Percentiles rank a stretch among this genome's conserved stretches.
These are phyloP conservation scores for Epinephelus cyanopodus DNA, from an alignment of 2,113 vertebrate species.

Conservation along the genomic window DNA sequence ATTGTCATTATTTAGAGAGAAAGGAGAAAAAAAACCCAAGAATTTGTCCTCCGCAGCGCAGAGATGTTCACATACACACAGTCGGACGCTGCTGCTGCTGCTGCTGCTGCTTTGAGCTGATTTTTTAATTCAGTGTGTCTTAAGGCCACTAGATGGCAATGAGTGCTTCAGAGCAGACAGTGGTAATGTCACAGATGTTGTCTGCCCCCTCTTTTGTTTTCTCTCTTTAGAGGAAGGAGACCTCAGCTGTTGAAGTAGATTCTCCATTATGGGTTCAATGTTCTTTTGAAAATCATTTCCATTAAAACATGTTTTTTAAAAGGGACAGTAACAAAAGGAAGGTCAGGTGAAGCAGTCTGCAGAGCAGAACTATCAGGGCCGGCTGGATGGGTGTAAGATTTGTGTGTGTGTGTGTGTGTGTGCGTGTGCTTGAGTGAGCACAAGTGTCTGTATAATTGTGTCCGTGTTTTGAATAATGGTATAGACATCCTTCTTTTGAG, in stretches of 20 bases:
- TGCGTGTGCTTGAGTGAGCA: slow-evolving; percentile 37
- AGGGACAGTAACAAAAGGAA: slow-evolving; percentile 86
- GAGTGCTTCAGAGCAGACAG: slow-evolving; percentile 47
- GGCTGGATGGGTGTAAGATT: slow-evolving; percentile 69
- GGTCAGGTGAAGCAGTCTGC: slow-evolving; percentile 85
- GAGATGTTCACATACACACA: slow-evolving; percentile 6
- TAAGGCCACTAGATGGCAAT: slow-evolving; percentile 80
- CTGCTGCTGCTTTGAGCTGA: slow-evolving; percentile 10
- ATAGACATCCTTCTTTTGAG: slow-evolving; percentile 72
- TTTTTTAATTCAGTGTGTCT: slow-evolving; percentile 32
- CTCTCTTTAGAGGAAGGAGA: slow-evolving; percentile 83
- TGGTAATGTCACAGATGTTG: slow-evolving; percentile 86
- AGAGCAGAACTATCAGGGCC: slow-evolving; percentile 78
- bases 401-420: slow-evolving; percentile 31
- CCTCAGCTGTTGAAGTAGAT: slow-evolving; percentile 89
- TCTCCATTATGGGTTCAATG: slow-evolving; percentile 89
- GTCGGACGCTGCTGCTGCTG: slow-evolving; percentile 10
- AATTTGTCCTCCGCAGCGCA: slow-evolving; percentile 26
- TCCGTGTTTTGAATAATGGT: slow-evolving; percentile 74
- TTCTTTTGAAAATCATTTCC: slow-evolving; percentile 90
- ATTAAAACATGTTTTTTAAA: slow-evolving; percentile 88
- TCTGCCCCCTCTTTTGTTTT: slow-evolving; percentile 84
- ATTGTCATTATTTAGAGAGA: slow-evolving; percentile 4
- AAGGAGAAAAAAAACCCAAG: not conserved
- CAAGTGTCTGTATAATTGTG: slow-evolving; percentile 68